These are phyloP conservation scores for Euura lappo DNA, from an alignment of 1,140 invertebrate species.

Conservation along the genomic window DNA sequence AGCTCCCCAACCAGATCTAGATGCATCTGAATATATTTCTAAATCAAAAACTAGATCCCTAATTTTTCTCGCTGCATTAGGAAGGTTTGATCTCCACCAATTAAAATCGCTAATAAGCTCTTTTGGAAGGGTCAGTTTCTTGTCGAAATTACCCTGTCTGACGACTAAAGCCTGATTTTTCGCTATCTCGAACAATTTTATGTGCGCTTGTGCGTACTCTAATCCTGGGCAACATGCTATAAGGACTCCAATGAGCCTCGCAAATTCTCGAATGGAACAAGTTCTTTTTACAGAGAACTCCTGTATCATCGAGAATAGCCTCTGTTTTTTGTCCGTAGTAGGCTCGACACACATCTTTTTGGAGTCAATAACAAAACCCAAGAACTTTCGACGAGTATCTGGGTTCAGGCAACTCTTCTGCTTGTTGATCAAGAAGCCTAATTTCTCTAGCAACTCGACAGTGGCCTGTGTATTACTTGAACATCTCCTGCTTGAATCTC, in stretches of 20 bases:
- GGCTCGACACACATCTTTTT: not conserved
- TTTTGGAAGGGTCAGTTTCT: not conserved
- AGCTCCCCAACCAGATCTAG: slow-evolving; percentile 36
- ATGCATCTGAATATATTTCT: slow-evolving; percentile 40
- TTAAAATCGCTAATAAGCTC: slow-evolving; percentile 20
- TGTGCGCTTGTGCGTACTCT: slow-evolving; percentile 22
- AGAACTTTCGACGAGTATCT: slow-evolving; percentile 17
- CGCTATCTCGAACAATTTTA: slow-evolving; percentile 24
- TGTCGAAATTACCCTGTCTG: not conserved
- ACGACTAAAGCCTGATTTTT: slow-evolving; percentile 21
- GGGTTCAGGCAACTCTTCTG: slow-evolving; percentile 16
- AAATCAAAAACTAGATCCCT: slow-evolving; percentile 12
- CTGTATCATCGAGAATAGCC: not conserved
- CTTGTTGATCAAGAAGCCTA: slow-evolving; percentile 21
- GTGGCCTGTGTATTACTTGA: not conserved
- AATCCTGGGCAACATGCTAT: slow-evolving; percentile 23
- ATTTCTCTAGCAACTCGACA: not conserved
- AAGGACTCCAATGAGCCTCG: slow-evolving; percentile 21
- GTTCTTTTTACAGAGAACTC: not conserved
- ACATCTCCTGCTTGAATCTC: slow-evolving; percentile 33
- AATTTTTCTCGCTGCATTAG: slow-evolving; percentile 19
- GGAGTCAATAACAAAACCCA: slow-evolving; percentile 19
- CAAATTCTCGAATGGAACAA: slow-evolving; percentile 27
- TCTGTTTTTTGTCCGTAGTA: not conserved
- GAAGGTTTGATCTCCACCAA: slow-evolving; percentile 31